Percentiles rank a stretch among this genome's conserved stretches.
Evolutionary conservation across 1,140 invertebrate genomes (phyloP).

Genomic region (Drosophila subobscura): DNA sequence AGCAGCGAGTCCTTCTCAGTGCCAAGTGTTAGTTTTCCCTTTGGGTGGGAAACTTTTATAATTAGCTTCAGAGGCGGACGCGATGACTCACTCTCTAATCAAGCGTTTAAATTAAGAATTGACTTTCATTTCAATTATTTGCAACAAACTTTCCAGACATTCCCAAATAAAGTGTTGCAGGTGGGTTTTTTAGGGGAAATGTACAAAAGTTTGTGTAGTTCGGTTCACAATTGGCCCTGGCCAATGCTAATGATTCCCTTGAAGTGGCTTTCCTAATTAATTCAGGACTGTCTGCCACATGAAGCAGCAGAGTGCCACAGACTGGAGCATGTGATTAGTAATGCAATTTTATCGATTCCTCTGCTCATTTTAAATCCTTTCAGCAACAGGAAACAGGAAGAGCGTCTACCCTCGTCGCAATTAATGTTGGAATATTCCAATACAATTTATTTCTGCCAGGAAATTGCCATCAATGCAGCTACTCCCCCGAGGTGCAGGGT

Average conservation of each 20-base stretch:
- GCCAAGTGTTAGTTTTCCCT: neutral
- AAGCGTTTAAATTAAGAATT: conserved; percentile 30
- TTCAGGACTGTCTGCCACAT: conserved; percentile 11
- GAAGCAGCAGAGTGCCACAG: neutral
- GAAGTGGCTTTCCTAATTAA: conserved; percentile 41
- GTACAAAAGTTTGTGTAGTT: neutral
- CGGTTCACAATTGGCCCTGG: conserved; percentile 13
- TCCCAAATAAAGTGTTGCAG: too few relatives aligned
- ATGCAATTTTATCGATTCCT: conserved; percentile 19
- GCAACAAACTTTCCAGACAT: conserved; percentile 3
- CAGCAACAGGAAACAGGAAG: conserved; percentile 42
- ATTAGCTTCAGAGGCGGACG: too few relatives aligned
- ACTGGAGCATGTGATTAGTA: conserved; percentile 35
- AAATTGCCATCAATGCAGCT: conserved; percentile 8
- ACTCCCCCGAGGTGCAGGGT: neutral
- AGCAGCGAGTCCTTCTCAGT: conserved; percentile 12
- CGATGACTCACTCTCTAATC: conserved; percentile 18
- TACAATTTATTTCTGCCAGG: conserved; percentile 17
- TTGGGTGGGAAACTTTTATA: too few relatives aligned
- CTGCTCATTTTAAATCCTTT: conserved; percentile 25
- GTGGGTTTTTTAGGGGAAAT: too few relatives aligned
- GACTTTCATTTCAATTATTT: too few relatives aligned
- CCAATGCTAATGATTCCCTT: conserved; percentile 30
- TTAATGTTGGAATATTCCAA: conserved; percentile 24
- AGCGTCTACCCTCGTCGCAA: conserved; percentile 6